Evolutionary conservation across 2,888 invertebrate genomes (phyloP), one percentile per base, ranked within the genome.

Genomic region (Diaperis boleti): DNA sequence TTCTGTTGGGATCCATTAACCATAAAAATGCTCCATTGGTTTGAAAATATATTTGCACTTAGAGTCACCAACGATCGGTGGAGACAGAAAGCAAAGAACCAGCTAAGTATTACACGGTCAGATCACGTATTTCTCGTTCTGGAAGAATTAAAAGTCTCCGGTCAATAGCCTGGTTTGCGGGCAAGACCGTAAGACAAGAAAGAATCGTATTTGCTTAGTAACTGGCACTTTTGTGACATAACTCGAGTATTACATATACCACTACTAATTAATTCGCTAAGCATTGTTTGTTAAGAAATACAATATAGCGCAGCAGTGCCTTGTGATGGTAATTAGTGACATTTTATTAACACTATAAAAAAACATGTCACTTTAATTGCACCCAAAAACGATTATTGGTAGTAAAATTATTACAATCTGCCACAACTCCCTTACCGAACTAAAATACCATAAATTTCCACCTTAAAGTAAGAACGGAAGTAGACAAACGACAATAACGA

Each of bases 401-500:
- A 20, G 20, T 20, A n/a, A n/a, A n/a, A 20, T 20, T 20, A 20
- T 20, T 20, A 26, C 26, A 2, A n/a, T 2, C 1, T n/a, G n/a
- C 26, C 8, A 37, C 52, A 37, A 22, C 35, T 37, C 11, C 22
- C 22, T 52, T 52, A 52, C 39, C 52, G 35, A 52, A 35, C 52
- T 39, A 6, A 52, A 52, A 52, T 22, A 13, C 52, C 39, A 52
- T 39, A 14, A 37, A 22, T 39, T 35, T 37, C 35, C 3, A 52
- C 20, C 37, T n/a, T 52, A 52, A 37, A 50, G 49, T 50, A 50
- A 37, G 52, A 52, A 52, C n/a, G 49, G 49, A 49, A 49, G 33
- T 49, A 18, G 52, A 20, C 35, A 35, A 39, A 52, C 35, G 33
- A 15, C 22, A 52, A 39, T 22, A 52, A 52, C 22, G 37, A 50